These are phyloP conservation scores for Probosciger aterrimus DNA, from an alignment of 2,113 vertebrate genomes.

Conservation along the genomic window DNA sequence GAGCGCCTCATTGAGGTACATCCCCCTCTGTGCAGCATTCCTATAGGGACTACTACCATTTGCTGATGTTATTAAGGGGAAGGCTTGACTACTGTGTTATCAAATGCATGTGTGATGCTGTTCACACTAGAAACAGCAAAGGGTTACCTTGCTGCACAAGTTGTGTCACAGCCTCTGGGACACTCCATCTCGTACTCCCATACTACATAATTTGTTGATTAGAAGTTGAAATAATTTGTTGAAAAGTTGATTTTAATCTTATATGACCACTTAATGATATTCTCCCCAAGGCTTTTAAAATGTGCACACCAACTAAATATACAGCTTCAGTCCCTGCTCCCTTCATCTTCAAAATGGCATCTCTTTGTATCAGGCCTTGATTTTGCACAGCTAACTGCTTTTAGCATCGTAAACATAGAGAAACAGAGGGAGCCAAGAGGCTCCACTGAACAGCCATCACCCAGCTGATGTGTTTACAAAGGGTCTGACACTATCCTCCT, in stretches of 20 bases:
- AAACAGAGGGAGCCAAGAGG: background rate
- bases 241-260: background rate
- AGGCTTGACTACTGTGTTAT: background rate
- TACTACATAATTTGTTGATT: background rate
- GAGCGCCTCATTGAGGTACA: background rate
- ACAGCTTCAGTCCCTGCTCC: conserved; percentile 3
- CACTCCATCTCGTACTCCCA: background rate
- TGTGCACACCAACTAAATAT: conserved; percentile 20
- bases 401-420: background rate
- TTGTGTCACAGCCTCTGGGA: background rate
- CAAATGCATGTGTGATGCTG: background rate
- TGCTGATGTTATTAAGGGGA: background rate
- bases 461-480: background rate
- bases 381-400: background rate
- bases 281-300: conserved; percentile 15
- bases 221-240: background rate
- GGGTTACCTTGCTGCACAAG: background rate
- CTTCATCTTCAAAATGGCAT: background rate
- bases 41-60: background rate
- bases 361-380: background rate
- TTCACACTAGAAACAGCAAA: background rate
- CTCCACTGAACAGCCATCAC: background rate
- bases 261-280: background rate
- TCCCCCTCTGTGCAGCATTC: background rate
- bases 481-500: background rate